Percentiles rank a stretch among this genome's conserved stretches.
Evolutionary conservation across 1,140 invertebrate species (phyloP).

Genomic region (Saccostrea cuccullata): DNA sequence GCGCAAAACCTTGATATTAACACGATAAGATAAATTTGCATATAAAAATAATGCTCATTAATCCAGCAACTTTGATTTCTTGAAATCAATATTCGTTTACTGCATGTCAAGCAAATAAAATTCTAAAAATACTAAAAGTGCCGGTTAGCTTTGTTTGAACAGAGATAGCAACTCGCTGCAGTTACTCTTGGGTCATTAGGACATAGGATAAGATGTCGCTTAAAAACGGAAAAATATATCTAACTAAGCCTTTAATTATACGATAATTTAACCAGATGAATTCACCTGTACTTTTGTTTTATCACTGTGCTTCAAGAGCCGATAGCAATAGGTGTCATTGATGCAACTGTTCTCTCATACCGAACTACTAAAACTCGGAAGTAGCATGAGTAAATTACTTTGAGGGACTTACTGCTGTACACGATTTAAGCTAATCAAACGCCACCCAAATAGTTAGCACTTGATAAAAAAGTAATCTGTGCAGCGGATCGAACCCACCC

Average conservation of each 20-base stretch:
- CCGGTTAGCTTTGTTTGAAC: neutral
- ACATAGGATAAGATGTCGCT: neutral
- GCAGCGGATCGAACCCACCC: neutral
- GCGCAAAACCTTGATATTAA: slow-evolving; percentile 18
- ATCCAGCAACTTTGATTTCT: neutral
- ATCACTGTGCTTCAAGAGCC: neutral
- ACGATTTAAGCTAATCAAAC: slow-evolving; percentile 13
- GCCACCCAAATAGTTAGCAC: neutral
- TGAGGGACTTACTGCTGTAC: neutral
- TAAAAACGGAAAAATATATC: neutral
- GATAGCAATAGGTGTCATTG: neutral
- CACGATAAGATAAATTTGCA: slow-evolving; percentile 4
- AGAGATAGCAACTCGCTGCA: neutral
- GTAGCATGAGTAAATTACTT: neutral
- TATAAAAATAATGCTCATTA: slow-evolving; percentile 20
- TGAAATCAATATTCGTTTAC: neutral
- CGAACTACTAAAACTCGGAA: neutral
- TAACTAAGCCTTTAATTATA: slow-evolving; percentile 1
- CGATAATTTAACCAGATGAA: neutral
- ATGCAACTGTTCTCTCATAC: neutral
- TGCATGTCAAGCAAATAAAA: neutral
- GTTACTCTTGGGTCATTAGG: neutral
- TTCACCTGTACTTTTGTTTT: neutral
- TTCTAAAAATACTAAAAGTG: slow-evolving; percentile 25
- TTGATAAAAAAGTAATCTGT: neutral